Base-by-base conservation (phyloP, 2,797 vertebrate genomes). In the Nannoperca obscura region DNA sequence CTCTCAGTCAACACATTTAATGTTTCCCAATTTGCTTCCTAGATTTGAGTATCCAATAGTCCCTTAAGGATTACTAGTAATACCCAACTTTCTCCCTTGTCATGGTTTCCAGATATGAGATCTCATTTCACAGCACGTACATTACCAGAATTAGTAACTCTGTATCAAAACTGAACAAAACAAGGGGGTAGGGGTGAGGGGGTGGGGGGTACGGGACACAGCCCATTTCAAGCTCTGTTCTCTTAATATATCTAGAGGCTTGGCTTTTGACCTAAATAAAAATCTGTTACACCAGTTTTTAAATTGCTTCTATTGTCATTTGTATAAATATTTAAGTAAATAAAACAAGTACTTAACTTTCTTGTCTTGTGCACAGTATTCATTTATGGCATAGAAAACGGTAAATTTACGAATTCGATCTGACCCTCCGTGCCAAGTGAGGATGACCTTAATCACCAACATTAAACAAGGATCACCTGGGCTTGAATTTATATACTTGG, bases 61-160 rank as follows among this genome's bases (percentile, higher is more conserved):
- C 85, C 82, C 88, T 87, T 78, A 55, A 81, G 80, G 84, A 91
- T 76, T 76, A 85, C 81, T 71, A 69, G 67, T 59, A 83, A 87
- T 73, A 89, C 82, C 80, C 81, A 82, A 81, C 83, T 73, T 74
- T 89, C 89, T 91, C 86, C 89, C 82, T 82, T 71, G 85, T 89
- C 62, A 68, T 86, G 77, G 79, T 88, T 90, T 86, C 82, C 83
- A 88, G 75, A 87, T 82, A 85, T 82, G 71, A 81, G 74, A 80
- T 90, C 82, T 89, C 78, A 77, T 92, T 92, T 93, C 86, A 92
- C 92, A 93, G 88, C 88, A 94, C 74, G 53, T 84, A 87, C 86
- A 83, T 86, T 71, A 86, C 66, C 73, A 90, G 79, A 86, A 88
- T 89, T 83, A 76, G 69, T 69, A 84, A 85, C 75, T 84, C 74